Percentiles rank a stretch among this genome's conserved stretches.
Evolutionary conservation across 2,888 invertebrate genomes (phyloP).

Genomic region (Sinohyriopsis cumingii): DNA sequence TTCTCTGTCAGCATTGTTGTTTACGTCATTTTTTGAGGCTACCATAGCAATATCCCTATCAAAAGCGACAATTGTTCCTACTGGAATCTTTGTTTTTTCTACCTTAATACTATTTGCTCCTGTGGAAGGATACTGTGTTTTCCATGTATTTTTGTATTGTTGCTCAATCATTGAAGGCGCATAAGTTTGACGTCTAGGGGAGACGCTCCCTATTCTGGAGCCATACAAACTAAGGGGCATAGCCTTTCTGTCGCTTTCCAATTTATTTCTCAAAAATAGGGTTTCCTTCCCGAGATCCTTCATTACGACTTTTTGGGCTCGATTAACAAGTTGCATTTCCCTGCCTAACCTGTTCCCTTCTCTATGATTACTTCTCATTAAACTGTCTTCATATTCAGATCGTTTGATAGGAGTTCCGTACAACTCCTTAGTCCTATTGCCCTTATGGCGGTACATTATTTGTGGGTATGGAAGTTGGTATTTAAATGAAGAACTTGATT

Average conservation of each 20-base stretch:
- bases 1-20: too few species aligned
- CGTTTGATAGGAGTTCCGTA: conserved; percentile 35
- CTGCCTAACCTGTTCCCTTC: conserved; percentile 47
- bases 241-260: conserved; percentile 25
- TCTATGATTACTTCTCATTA: conserved; percentile 49
- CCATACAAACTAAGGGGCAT: conserved; percentile 28
- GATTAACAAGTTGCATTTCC: conserved; percentile 49
- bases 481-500: too few species aligned
- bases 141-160: conserved; percentile 6
- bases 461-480: too few species aligned
- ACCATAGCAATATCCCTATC: conserved; percentile 11
- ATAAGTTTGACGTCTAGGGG: conserved; percentile 16
- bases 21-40: too few species aligned
- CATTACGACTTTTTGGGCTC: conserved; percentile 51
- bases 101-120: not conserved
- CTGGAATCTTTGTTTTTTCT: conserved; percentile 24
- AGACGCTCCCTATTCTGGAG: conserved; percentile 21
- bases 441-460: conserved; percentile 16
- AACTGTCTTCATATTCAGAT: conserved; percentile 58
- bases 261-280: conserved; percentile 32
- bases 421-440: conserved; percentile 22
- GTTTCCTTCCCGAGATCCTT: conserved; percentile 51
- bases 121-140: conserved; percentile 7
- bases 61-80: conserved; percentile 18
- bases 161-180: conserved; percentile 19